Percentiles rank a stretch among this genome's conserved stretches.
Evolutionary conservation across 2,113 vertebrate species (phyloP).

Genomic region (Pantherophis guttatus): DNA sequence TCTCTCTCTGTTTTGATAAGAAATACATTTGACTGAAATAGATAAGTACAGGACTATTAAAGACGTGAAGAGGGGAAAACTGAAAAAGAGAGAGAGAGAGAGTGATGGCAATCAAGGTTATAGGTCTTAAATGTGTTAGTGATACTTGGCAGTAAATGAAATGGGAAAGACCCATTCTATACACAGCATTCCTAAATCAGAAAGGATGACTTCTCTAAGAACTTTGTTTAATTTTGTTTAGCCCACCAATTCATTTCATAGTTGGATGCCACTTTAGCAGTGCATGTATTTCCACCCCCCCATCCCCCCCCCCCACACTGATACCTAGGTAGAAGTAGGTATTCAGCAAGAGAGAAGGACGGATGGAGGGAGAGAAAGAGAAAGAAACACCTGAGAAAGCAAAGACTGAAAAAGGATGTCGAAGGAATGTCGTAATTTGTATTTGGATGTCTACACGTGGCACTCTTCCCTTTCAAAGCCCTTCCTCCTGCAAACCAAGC

Average conservation of each 20-base stretch:
- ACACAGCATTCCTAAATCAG: conserved; percentile 64
- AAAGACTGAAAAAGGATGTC: too few relatives aligned
- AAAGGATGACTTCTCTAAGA: conserved; percentile 38
- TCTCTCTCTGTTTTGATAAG: conserved; percentile 76
- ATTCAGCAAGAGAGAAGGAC: not conserved
- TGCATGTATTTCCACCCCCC: not conserved
- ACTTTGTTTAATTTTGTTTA: conserved; percentile 42
- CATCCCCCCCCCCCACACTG: not conserved
- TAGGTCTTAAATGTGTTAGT: conserved; percentile 83
- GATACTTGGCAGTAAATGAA: conserved; percentile 89
- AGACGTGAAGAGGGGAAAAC: conserved; percentile 77
- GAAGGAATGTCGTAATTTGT: conserved; percentile 8
- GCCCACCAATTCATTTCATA: conserved; percentile 34
- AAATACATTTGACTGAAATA: conserved; percentile 98
- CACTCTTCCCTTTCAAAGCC: conserved; percentile 45
- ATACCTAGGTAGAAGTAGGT: not conserved
- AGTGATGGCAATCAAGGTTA: conserved; percentile 75
- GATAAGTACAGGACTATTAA: conserved; percentile 92
- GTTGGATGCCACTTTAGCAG: conserved; percentile 34
- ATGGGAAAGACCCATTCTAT: conserved; percentile 55
- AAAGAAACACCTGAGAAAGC: not conserved
- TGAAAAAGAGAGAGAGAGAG: conserved; percentile 63
- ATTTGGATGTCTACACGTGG: conserved; percentile 26
- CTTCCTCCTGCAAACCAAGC: not conserved
- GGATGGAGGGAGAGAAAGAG: not conserved